Base-by-base conservation (phyloP, 2,888 invertebrate species). In the Drosophila heteroneura region DNA sequence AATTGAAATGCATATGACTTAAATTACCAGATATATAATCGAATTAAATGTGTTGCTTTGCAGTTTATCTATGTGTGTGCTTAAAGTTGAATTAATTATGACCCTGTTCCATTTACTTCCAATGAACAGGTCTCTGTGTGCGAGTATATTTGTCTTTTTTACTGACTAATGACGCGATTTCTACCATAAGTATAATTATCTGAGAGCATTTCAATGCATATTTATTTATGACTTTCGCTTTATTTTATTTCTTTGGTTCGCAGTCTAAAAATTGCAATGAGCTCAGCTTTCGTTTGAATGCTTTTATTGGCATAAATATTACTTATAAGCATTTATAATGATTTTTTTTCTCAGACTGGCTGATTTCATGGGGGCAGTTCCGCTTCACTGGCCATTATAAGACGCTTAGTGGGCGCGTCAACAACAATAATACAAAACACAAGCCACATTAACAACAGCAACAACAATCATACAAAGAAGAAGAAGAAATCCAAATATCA, bases 341-440 rank as follows among this genome's bases (percentile, higher is more conserved):
- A 41, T 59, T 62, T 54, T 56, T 53, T 39, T 57, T 51, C 39
- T 33, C 44, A 35, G 30, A n/a, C 16, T 16, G 61, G 12, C 33
- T 37, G 28, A 59, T 16, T 53, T 41, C 22, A 61, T 61, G 32
- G 28, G 47, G 37, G 37, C 35, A 71, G 79, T 80, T 78, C 64
- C 80, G 74, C 60, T 66, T 56, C 54, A 61, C 12, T 51, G 73
- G 47, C 52, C 64, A 79, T 75, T 77, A 77, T 64, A 85, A 79
- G 71, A 70, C 37, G 74, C 83, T 88, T 85, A 78, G 81, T 75
- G 85, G 81, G 75, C 65, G 84, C 74, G 70, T 62, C 56, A 49
- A 52, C 44, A 41, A 39, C 35, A 41, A 41, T 30, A 60, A 39
- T 28, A 68, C 47, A 51, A 41, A 51, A 41, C 47, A 47, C 16